A percentile compares a stretch with the other conserved stretches of the same genome.
phyloP scores from a whole-genome alignment of 2,113 vertebrate genomes.

The Cyprinus carpio region DNA sequence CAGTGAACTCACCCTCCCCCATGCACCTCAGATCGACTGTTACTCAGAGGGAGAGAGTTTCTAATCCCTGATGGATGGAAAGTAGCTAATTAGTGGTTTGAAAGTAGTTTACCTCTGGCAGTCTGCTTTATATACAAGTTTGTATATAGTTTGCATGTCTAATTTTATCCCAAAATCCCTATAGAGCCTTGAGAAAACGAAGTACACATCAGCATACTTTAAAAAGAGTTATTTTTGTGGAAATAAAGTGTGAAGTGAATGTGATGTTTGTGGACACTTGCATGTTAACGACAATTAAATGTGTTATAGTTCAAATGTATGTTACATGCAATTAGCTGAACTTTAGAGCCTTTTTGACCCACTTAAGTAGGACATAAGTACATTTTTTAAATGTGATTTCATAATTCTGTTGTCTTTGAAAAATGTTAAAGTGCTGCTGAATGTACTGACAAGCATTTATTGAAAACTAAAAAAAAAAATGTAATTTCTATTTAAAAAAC shows the following conservation, averaged over 20 bases:
- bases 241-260: background rate
- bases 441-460: background rate
- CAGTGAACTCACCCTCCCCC: background rate
- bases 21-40: background rate
- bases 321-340: background rate
- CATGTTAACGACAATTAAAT: background rate
- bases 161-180: background rate
- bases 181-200: background rate
- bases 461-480: background rate
- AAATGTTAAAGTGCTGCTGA: background rate
- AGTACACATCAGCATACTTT: background rate
- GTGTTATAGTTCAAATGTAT: background rate
- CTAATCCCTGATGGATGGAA: background rate
- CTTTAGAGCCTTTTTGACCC: background rate
- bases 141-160: background rate
- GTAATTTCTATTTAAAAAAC: background rate
- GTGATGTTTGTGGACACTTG: background rate
- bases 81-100: background rate
- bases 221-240: background rate
- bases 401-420: background rate
- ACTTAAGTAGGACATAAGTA: background rate
- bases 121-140: background rate
- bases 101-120: background rate
- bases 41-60: background rate
- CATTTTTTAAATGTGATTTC: background rate